Evolutionary conservation across 2,113 vertebrate genomes (phyloP).

Genomic region (Pterocles gutturalis): DNA sequence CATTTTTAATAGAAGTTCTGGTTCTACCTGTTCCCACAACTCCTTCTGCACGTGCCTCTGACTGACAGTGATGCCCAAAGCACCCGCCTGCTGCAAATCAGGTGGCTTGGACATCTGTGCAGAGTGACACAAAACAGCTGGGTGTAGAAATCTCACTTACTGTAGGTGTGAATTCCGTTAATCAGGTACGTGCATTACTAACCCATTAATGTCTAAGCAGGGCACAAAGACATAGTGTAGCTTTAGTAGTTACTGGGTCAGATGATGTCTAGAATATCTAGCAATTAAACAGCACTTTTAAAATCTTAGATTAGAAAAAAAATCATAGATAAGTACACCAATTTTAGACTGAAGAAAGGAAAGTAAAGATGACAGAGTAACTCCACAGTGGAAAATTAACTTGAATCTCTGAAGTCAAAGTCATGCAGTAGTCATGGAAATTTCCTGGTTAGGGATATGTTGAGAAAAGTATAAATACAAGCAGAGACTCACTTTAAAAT

Average conservation of each 20-base stretch:
- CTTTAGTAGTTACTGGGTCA: neutral
- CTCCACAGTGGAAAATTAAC: neutral
- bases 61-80: neutral
- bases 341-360: neutral
- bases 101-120: rapidly evolving
- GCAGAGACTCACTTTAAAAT: neutral
- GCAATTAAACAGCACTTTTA: neutral
- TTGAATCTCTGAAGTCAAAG: neutral
- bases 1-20: neutral
- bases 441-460: neutral
- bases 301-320: neutral
- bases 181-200: neutral
- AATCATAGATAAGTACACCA: neutral
- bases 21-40: neutral
- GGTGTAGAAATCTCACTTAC: neutral
- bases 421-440: neutral
- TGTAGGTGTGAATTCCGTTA: neutral
- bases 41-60: neutral
- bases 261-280: neutral
- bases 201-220: neutral
- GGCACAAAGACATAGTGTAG: neutral
- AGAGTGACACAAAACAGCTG: neutral
- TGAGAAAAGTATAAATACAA: neutral
- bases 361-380: neutral
- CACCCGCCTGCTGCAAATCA: neutral